These are phyloP conservation scores for Hydropsyche betteni DNA, from an alignment of 2,888 invertebrate genomes.

Conservation along the genomic window DNA sequence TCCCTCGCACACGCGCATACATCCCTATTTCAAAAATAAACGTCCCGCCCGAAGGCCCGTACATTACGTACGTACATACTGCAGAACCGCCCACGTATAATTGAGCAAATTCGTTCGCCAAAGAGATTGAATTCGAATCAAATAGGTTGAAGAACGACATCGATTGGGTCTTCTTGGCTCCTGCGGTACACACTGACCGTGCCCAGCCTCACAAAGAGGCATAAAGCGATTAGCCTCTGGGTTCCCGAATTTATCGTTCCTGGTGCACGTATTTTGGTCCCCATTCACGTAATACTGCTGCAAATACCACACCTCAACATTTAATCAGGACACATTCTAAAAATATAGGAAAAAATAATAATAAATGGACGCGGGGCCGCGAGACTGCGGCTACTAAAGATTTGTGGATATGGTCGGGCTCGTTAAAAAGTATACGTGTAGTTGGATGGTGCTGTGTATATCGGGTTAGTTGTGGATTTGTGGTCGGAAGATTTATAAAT, in stretches of 20 bases:
- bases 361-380: too few relatives aligned
- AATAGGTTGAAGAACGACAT: slow-evolving; percentile 18
- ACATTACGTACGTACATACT: too few relatives aligned
- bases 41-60: too few relatives aligned
- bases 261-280: neutral
- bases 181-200: slow-evolving; percentile 9
- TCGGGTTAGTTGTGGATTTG: too few relatives aligned
- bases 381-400: slow-evolving; percentile 1
- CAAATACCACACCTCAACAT: slow-evolving; percentile 8
- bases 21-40: too few relatives aligned
- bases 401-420: slow-evolving; percentile 11
- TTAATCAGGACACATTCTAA: slow-evolving; percentile 1
- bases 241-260: slow-evolving; percentile 19
- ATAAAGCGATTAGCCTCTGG: slow-evolving; percentile 28
- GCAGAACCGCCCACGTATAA: neutral
- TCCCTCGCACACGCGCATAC: too few relatives aligned
- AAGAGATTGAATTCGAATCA: slow-evolving; percentile 1
- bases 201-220: slow-evolving; percentile 22
- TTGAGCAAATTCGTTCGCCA: slow-evolving; percentile 1
- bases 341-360: too few relatives aligned
- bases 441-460: too few relatives aligned
- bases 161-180: neutral
- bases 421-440: too few relatives aligned
- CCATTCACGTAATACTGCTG: slow-evolving; percentile 2
- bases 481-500: too few relatives aligned